Evolutionary conservation across 2,797 vertebrate species (phyloP), one percentile per base, ranked within the genome.

Genomic region (Acridotheres tristis): DNA sequence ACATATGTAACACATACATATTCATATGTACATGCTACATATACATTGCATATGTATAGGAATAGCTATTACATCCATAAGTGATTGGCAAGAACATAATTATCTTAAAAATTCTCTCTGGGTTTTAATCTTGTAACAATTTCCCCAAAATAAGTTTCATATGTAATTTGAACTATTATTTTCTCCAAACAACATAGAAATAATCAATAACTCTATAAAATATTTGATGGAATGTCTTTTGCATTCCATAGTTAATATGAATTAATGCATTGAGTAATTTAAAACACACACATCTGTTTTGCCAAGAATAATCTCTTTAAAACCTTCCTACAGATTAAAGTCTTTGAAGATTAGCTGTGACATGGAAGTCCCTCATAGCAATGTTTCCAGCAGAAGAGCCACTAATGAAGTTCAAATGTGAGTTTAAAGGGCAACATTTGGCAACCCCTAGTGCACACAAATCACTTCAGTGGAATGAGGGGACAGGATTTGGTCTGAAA

Each of bases 261-360:
- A 79, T 62, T 59, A 62, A 89, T 55, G 43, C 40, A n/a, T 68
- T 88, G 66, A 80, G 57, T 90, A 76, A 93, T 78, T 84, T 93
- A 61, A 77, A 91, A 90, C 45, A 67, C 12, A 69, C 62, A 69
- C 85, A 93, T 94, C 85, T 94, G 79, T 36, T 96, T 89, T 63
- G 66, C 26, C 67, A 55, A 81, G 71, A 95, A 59, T 84, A 88
- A 93, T 84, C 74, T 90, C 90, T 88, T 84, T 81, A 91, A 91
- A 90, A 48, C 85, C 78, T 66, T 87, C 62, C 51, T 27, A 38
- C 19, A 69, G 80, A 93, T 91, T 87, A 85, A 91, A 85, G 71
- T 68, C 61, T 93, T 92, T 93, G 88, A 94, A 95, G 94, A 93
- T 94, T 54, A 93, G n/a, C 59, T 90, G 65, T 87, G 87, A 84